Evolutionary conservation across 2,888 invertebrate species (phyloP).

Genomic region (Drosophila barbarae): DNA sequence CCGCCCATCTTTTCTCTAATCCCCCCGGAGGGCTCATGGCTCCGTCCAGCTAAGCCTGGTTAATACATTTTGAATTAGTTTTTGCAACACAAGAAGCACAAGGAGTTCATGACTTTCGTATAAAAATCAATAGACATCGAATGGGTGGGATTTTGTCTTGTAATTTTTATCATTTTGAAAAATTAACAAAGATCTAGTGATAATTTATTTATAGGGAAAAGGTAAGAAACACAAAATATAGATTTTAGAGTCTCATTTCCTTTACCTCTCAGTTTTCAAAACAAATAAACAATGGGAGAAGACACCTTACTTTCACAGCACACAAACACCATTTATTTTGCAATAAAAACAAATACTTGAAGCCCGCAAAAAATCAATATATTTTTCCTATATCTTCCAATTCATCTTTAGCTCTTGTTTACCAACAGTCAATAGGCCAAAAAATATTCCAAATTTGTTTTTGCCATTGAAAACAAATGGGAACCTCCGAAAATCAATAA

Average conservation of each 20-base stretch:
- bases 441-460: slow-evolving; percentile 9
- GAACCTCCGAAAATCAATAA: slow-evolving; percentile 3
- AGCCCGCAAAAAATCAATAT: background rate
- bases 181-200: background rate
- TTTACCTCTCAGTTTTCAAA: background rate
- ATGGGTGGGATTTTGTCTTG: background rate
- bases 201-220: background rate
- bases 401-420: slow-evolving; percentile 7
- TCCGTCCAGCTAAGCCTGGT: slow-evolving; percentile 44
- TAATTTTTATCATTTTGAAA: background rate
- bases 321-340: background rate
- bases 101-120: background rate
- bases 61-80: slow-evolving; percentile 56
- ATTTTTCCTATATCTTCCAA: background rate
- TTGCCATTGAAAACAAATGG: slow-evolving; percentile 10
- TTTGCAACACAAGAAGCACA: slow-evolving; percentile 5
- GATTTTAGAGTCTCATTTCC: background rate
- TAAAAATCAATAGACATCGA: slow-evolving; percentile 18
- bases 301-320: background rate
- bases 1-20: slow-evolving; percentile 32
- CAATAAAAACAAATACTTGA: background rate
- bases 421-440: slow-evolving; percentile 4
- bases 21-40: slow-evolving; percentile 19
- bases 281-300: background rate
- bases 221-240: background rate